Conservation (phyloP, 2,113 vertebrate genomes). For the Cyprinodon brontotheroides region DNA sequence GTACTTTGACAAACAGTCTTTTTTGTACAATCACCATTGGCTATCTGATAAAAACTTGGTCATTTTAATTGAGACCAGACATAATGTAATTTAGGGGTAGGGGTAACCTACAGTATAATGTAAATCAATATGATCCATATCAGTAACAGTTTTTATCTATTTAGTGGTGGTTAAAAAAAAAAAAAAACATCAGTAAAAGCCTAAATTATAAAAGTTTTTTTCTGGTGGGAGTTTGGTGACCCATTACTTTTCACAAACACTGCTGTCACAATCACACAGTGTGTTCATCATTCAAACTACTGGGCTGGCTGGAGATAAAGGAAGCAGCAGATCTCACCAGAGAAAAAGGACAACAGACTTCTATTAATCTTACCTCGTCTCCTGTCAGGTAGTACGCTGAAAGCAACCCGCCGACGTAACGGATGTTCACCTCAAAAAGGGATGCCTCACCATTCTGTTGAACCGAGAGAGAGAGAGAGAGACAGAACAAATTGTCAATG, state of each 20-base stretch:
- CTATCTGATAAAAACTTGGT: not conserved
- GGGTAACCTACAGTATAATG: not conserved
- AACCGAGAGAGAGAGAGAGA: constrained; percentile 45
- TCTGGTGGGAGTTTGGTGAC: not conserved
- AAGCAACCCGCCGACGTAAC: constrained; percentile 93
- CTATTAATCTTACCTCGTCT: constrained; percentile 86
- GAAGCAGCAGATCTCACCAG: constrained; percentile 46
- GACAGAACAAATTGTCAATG: constrained; percentile 46
- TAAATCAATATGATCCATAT: not conserved
- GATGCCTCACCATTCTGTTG: constrained; percentile 94
- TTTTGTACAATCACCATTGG: not conserved
- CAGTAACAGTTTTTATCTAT: not conserved
- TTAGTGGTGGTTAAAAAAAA: not conserved
- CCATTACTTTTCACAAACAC: constrained; percentile 9
- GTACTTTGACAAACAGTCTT: not conserved
- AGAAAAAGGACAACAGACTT: constrained; percentile 42
- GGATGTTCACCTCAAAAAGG: constrained; percentile 98
- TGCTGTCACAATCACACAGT: constrained; percentile 8
- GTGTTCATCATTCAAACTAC: constrained; percentile 55
- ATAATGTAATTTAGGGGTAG: not conserved
- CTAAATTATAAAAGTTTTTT: constrained; percentile 12
- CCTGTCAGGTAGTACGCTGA: constrained; percentile 90
- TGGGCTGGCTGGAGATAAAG: constrained; percentile 36
- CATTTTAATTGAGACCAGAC: not conserved
- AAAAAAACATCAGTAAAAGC: not conserved